These are phyloP conservation scores for Hipparchia sbordonii DNA, from an alignment of 2,888 invertebrate genomes.

Conservation along the genomic window DNA sequence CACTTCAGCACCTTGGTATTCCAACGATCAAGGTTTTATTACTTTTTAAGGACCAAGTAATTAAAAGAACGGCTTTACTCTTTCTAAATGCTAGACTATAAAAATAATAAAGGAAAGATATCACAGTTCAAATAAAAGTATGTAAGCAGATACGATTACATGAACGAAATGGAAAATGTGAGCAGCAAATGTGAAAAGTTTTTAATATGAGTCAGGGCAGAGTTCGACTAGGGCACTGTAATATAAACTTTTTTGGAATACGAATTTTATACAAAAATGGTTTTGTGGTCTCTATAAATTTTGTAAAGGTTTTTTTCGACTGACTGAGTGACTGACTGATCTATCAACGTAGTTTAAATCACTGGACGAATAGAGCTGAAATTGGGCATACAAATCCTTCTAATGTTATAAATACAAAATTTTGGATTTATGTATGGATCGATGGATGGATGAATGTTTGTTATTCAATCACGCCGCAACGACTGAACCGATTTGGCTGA, in stretches of 20 bases:
- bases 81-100: background rate
- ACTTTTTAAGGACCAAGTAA: no score
- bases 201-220: constrained; percentile 50
- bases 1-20: no score
- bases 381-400: no score
- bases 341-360: no score
- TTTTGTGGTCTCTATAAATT: background rate
- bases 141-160: constrained; percentile 15
- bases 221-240: constrained; percentile 24
- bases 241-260: constrained; percentile 19
- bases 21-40: no score
- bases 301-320: background rate
- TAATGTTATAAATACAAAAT: no score
- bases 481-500: no score
- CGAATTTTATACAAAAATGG: constrained; percentile 12
- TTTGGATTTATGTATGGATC: no score
- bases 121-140: constrained; percentile 13
- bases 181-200: constrained; percentile 67
- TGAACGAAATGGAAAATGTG: constrained; percentile 52
- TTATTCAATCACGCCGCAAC: no score
- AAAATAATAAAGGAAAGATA: constrained; percentile 2
- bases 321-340: no score
- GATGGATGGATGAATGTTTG: no score
- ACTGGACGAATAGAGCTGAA: no score
- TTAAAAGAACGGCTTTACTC: background rate